These are phyloP conservation scores for Girardinichthys multiradiatus DNA, from an alignment of 2,113 vertebrate genomes.

Conservation along the genomic window DNA sequence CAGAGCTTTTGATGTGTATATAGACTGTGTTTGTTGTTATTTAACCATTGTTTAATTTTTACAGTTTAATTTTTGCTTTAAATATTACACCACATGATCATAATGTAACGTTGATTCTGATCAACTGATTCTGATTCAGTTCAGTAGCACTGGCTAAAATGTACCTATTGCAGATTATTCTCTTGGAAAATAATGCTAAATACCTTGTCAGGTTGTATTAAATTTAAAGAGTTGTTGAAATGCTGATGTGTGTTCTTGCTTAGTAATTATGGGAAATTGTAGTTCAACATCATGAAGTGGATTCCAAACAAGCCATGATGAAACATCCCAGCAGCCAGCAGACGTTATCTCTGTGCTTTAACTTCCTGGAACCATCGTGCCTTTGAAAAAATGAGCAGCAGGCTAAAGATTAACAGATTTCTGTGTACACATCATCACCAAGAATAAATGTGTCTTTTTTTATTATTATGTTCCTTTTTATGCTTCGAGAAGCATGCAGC, in stretches of 20 bases:
- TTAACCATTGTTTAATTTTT: not conserved
- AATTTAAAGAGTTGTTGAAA: not conserved
- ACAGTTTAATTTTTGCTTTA: not conserved
- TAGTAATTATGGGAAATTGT: slow-evolving; percentile 16
- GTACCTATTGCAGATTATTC: no score
- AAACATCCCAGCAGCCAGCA: slow-evolving; percentile 45
- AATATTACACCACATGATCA: no score
- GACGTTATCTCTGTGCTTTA: slow-evolving; percentile 50
- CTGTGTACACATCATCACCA: slow-evolving; percentile 51
- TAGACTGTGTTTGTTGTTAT: not conserved
- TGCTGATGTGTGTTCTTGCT: not conserved
- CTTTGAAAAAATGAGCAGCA: slow-evolving; percentile 44
- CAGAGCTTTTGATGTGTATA: not conserved
- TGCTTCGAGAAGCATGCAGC: not conserved
- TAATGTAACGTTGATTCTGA: not conserved
- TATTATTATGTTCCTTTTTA: not conserved
- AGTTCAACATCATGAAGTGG: slow-evolving; percentile 29
- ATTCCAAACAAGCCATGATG: slow-evolving; percentile 38
- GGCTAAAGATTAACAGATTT: slow-evolving; percentile 72
- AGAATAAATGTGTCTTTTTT: slow-evolving; percentile 15
- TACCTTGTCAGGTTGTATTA: not conserved
- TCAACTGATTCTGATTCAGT: not conserved
- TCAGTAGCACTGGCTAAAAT: not conserved
- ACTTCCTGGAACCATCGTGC: slow-evolving; percentile 54
- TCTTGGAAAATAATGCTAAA: not conserved